Percentiles rank a stretch among this genome's conserved stretches.
phyloP scores from a whole-genome alignment of 2,888 invertebrate genomes.

The Microplitis deprimator region DNA sequence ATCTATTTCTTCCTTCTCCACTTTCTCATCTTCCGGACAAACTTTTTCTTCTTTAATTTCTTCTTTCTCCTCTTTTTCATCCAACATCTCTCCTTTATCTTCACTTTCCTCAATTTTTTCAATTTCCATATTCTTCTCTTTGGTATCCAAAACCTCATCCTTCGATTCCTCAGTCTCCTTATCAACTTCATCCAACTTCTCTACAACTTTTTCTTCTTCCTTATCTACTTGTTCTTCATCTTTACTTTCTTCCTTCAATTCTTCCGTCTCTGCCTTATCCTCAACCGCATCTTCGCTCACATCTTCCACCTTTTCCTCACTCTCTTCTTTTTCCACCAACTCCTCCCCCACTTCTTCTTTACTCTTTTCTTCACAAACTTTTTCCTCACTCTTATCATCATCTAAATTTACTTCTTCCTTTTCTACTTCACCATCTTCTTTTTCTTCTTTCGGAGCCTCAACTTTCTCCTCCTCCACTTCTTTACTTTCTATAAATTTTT shows the following conservation, averaged over 20 bases:
- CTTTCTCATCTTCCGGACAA: constrained; percentile 45
- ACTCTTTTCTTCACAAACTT: constrained; percentile 51
- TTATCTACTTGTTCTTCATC: constrained; percentile 51
- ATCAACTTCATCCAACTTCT: constrained; percentile 49
- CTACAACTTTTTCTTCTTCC: constrained; percentile 56
- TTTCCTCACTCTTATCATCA: constrained; percentile 43
- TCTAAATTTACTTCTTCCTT: constrained; percentile 27
- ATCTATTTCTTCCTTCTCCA: constrained; percentile 50
- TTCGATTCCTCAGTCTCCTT: constrained; percentile 51
- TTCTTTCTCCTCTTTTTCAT: constrained; percentile 48
- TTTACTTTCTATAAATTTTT: constrained; percentile 41
- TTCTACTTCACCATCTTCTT: constrained; percentile 52
- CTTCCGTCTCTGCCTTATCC: constrained; percentile 53
- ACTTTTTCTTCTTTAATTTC: constrained; percentile 18
- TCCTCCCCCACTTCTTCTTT: constrained; percentile 55
- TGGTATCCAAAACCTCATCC: constrained; percentile 55
- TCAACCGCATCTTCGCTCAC: constrained; percentile 71
- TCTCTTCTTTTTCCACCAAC: constrained; percentile 43
- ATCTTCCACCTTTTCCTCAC: constrained; percentile 58
- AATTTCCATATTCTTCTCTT: constrained; percentile 40
- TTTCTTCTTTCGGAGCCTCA: constrained; percentile 43
- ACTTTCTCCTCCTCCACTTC: constrained; percentile 51
- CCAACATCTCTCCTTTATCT: constrained; percentile 34
- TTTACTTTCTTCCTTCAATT: constrained; percentile 16
- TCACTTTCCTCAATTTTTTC: constrained; percentile 32